Percentiles rank a stretch among this genome's conserved stretches.
Evolutionary conservation across 2,888 invertebrate species (phyloP).

Genomic region (Monochamus alternatus): DNA sequence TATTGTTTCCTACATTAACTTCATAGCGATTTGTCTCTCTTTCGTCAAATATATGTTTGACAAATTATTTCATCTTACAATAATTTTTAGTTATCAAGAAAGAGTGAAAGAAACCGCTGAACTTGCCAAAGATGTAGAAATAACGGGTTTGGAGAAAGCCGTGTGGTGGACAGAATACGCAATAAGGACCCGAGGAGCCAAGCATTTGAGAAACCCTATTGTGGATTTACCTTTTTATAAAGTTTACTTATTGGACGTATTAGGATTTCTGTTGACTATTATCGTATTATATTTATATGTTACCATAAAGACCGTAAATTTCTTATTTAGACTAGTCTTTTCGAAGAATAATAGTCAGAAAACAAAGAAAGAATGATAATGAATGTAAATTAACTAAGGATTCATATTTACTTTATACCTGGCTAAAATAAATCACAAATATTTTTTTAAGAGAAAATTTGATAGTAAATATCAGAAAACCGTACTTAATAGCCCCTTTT

Average conservation of each 20-base stretch:
- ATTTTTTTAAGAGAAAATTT: no score
- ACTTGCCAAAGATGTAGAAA: constrained; percentile 54
- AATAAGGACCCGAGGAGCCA: constrained; percentile 58
- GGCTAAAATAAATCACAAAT: no score
- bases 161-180: constrained; percentile 64
- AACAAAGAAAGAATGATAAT: not conserved
- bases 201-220: constrained; percentile 52
- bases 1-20: no score
- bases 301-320: constrained; percentile 11
- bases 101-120: constrained; percentile 47
- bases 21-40: no score
- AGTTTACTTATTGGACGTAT: constrained; percentile 57
- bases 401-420: no score
- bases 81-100: constrained; percentile 55
- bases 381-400: not conserved
- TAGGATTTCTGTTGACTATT: constrained; percentile 44
- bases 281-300: constrained; percentile 14
- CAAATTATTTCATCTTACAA: no score
- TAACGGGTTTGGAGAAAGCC: constrained; percentile 58
- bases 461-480: no score
- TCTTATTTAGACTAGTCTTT: constrained; percentile 1
- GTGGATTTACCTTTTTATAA: constrained; percentile 53
- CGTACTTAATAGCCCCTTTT: no score
- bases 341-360: not conserved
- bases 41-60: not conserved